phyloP scores from a whole-genome alignment of 2,113 vertebrate species.

The Cololabis saira region DNA sequence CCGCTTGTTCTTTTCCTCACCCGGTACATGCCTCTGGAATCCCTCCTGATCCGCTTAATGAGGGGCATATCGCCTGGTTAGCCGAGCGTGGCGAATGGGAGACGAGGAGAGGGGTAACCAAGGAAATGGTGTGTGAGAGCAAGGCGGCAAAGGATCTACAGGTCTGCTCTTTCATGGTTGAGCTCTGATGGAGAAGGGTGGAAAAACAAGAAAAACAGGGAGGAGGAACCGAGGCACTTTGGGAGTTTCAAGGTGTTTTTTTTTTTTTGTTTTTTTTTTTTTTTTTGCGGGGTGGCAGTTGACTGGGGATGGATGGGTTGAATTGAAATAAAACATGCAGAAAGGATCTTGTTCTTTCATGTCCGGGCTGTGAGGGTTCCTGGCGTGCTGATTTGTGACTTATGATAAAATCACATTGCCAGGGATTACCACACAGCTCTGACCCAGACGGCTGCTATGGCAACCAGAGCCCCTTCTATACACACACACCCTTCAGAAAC shows the following conservation, averaged over 20 bases:
- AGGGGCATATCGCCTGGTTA: slow-evolving; percentile 81
- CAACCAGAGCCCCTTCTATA: slow-evolving; percentile 67
- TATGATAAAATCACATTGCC: slow-evolving; percentile 99
- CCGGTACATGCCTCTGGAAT: slow-evolving; percentile 77
- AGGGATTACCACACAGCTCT: slow-evolving; percentile 99
- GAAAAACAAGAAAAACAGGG: slow-evolving; percentile 8
- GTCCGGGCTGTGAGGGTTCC: slow-evolving; percentile 98
- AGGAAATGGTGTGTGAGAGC: slow-evolving; percentile 39
- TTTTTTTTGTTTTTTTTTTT: too few relatives aligned
- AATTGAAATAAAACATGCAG: neutral
- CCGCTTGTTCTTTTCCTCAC: slow-evolving; percentile 66
- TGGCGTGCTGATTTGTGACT: slow-evolving; percentile 99
- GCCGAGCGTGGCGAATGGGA: slow-evolving; percentile 74
- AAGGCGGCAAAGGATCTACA: slow-evolving; percentile 38
- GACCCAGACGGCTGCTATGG: slow-evolving; percentile 86
- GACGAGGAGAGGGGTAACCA: slow-evolving; percentile 59
- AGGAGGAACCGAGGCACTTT: slow-evolving; percentile 23
- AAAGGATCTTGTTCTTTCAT: slow-evolving; percentile 72
- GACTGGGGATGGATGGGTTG: slow-evolving; percentile 11
- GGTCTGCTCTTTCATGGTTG: slow-evolving; percentile 39
- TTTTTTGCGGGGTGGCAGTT: slow-evolving; percentile 8
- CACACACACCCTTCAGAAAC: slow-evolving; percentile 38
- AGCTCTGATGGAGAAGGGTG: slow-evolving; percentile 24
- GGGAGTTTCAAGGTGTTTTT: slow-evolving; percentile 6
- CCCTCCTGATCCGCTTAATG: slow-evolving; percentile 81